phyloP scores from a whole-genome alignment of 2,113 vertebrate genomes.

The Calyptommatus sinebrachiatus region DNA sequence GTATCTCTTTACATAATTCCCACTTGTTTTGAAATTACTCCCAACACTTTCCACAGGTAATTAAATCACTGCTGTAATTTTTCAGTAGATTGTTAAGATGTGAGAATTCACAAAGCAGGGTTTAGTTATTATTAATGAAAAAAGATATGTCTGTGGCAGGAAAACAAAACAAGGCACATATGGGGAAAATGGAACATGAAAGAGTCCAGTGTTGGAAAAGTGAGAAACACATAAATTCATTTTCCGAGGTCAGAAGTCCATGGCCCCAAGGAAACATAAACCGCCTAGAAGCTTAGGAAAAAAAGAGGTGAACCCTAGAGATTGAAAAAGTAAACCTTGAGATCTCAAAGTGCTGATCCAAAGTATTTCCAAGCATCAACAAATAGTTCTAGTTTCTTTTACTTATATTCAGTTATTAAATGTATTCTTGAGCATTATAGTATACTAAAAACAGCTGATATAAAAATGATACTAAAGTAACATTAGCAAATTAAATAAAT shows the following conservation, averaged over 20 bases:
- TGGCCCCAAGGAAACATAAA: background rate
- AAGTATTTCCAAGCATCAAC: background rate
- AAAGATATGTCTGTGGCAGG: conserved; percentile 22
- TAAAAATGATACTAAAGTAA: no score
- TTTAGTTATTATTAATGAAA: conserved; percentile 41
- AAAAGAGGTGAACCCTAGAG: background rate
- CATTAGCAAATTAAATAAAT: no score
- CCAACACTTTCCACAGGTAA: conserved; percentile 37
- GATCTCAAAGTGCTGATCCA: background rate
- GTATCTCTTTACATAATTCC: conserved; percentile 26
- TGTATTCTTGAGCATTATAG: background rate
- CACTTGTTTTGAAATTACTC: conserved; percentile 28
- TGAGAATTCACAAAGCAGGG: conserved; percentile 25
- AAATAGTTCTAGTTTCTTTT: background rate
- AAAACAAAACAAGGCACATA: conserved; percentile 16
- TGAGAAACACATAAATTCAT: background rate
- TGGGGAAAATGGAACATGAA: background rate
- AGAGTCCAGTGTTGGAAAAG: background rate
- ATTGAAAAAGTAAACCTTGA: background rate
- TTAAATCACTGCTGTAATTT: conserved; percentile 23
- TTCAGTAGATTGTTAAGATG: conserved; percentile 20
- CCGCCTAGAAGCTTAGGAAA: background rate
- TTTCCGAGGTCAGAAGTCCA: background rate
- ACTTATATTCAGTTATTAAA: background rate
- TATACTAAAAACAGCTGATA: background rate